These are phyloP conservation scores for Platichthys flesus DNA, from an alignment of 2,113 vertebrate species.

Conservation along the genomic window DNA sequence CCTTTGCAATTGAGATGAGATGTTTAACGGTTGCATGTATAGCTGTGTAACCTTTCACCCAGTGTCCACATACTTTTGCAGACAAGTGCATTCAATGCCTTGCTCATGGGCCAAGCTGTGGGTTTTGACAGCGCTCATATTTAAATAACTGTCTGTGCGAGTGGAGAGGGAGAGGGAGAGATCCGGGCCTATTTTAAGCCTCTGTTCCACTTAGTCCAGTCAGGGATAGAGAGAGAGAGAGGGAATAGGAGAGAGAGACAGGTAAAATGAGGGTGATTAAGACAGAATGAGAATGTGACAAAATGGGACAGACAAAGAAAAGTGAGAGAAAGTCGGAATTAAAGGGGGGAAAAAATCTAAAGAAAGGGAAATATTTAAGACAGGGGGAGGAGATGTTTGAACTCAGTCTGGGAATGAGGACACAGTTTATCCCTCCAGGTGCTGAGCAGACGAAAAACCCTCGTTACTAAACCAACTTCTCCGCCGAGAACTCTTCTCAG, in stretches of 20 bases:
- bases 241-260: neutral
- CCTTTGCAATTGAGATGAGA: too few relatives aligned
- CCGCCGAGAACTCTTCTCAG: neutral
- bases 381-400: constrained; percentile 2
- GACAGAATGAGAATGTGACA: constrained; percentile 14
- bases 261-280: constrained; percentile 4
- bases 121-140: constrained; percentile 52
- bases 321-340: neutral
- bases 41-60: neutral
- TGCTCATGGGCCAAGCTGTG: constrained; percentile 19
- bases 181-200: constrained; percentile 67
- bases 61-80: constrained; percentile 1
- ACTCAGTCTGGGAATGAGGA: constrained; percentile 15
- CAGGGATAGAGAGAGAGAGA: constrained; percentile 24
- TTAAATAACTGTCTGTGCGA: constrained; percentile 52
- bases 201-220: constrained; percentile 65
- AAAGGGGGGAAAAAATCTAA: neutral
- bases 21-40: neutral
- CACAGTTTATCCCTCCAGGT: constrained; percentile 22
- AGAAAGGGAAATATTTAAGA: constrained; percentile 38
- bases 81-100: neutral
- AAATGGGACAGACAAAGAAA: neutral
- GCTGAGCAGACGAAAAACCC: constrained; percentile 38
- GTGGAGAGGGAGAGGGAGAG: constrained; percentile 28
- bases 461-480: neutral